phyloP scores from a whole-genome alignment of 2,888 invertebrate genomes.

The Nomada lathburiana region DNA sequence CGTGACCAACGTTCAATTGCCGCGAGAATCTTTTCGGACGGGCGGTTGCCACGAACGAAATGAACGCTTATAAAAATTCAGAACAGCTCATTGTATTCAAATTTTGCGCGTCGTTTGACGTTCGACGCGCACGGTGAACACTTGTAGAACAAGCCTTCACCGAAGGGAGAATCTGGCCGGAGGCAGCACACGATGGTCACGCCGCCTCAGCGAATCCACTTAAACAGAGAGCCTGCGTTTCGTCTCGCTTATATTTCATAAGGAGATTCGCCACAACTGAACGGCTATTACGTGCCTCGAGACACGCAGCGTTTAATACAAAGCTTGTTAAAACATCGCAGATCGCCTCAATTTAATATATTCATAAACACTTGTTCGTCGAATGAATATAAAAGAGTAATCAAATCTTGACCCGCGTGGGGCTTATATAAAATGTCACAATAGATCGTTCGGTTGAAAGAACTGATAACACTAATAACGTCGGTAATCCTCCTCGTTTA shows the following conservation, averaged over 20 bases:
- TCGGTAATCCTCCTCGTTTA: neutral
- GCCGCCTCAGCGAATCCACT: slow-evolving; percentile 56
- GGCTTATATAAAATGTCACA: neutral
- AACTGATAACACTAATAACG: too few relatives aligned
- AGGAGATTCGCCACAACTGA: neutral
- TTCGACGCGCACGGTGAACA: slow-evolving; percentile 72
- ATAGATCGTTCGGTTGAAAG: neutral
- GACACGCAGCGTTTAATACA: too few relatives aligned
- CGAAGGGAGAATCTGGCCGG: slow-evolving; percentile 18
- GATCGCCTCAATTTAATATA: too few relatives aligned
- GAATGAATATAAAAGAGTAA: too few relatives aligned
- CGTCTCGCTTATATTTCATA: slow-evolving; percentile 53
- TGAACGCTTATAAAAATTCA: slow-evolving; percentile 80
- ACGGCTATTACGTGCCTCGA: too few relatives aligned
- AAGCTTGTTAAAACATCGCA: too few relatives aligned
- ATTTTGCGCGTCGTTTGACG: slow-evolving; percentile 73
- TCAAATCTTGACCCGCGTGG: too few relatives aligned
- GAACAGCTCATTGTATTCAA: slow-evolving; percentile 83
- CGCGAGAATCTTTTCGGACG: slow-evolving; percentile 74
- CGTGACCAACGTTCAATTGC: slow-evolving; percentile 80
- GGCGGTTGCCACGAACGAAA: slow-evolving; percentile 35
- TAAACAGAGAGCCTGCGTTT: slow-evolving; percentile 59
- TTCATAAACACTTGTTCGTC: too few relatives aligned
- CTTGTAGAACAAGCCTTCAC: slow-evolving; percentile 77
- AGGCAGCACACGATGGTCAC: slow-evolving; percentile 50